Evolutionary conservation across 1,140 invertebrate genomes (phyloP).

Genomic region (Pissodes strobi): DNA sequence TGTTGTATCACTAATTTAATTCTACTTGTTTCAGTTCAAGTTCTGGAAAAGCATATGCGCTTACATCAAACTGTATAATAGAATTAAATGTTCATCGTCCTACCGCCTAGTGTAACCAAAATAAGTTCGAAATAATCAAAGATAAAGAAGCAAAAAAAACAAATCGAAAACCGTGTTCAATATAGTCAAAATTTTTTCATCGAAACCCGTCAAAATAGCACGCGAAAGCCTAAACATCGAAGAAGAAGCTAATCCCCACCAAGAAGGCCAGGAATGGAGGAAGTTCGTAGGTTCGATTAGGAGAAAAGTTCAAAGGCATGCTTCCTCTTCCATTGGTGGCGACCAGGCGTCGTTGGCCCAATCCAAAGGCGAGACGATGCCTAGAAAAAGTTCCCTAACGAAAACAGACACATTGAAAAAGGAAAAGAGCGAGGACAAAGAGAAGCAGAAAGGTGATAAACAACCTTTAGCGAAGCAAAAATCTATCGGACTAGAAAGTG

Average conservation of each 20-base stretch:
- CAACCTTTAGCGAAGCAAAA: slow-evolving; percentile 44
- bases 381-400: slow-evolving; percentile 54
- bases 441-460: slow-evolving; percentile 39
- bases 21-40: too few relatives aligned
- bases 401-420: slow-evolving; percentile 45
- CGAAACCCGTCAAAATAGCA: slow-evolving; percentile 48
- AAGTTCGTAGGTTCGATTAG: slow-evolving; percentile 54
- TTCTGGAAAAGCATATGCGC: too few relatives aligned
- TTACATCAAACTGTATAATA: slow-evolving; percentile 44
- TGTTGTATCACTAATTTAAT: too few relatives aligned
- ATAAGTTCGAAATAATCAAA: background rate
- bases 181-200: slow-evolving; percentile 48
- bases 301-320: slow-evolving; percentile 52
- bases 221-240: slow-evolving; percentile 50
- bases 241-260: slow-evolving; percentile 28
- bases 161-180: slow-evolving; percentile 48
- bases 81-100: slow-evolving; percentile 22
- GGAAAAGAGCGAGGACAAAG: slow-evolving; percentile 40
- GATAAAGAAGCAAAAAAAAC: too few relatives aligned
- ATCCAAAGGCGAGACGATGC: slow-evolving; percentile 40
- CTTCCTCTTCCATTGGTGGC: slow-evolving; percentile 30
- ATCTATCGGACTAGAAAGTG: slow-evolving; percentile 41
- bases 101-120: slow-evolving; percentile 12
- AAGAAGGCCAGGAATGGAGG: slow-evolving; percentile 52
- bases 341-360: slow-evolving; percentile 29